Base-by-base conservation (phyloP, 2,113 vertebrate species). In the Rhombomys opimus region DNA sequence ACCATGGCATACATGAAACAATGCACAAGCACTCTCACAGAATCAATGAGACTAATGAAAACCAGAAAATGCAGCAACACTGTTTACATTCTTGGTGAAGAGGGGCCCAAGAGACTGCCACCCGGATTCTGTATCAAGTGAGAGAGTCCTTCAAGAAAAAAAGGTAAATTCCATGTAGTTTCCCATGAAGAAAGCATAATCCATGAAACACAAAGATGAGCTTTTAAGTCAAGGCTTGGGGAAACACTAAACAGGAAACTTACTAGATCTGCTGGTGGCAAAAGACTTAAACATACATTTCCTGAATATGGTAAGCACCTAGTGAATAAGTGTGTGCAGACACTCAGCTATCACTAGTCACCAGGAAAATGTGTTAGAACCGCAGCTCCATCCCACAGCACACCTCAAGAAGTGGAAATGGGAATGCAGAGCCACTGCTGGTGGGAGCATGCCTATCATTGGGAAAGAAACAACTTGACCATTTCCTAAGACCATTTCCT, bases 261-360 rank as follows among this genome's bases (percentile, higher is more conserved):
- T 65, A 94, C 35, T 35, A 90, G 94, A 32, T 84, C 41, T 84
- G 61, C 73, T 92, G 35, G 73, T 90, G 52, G 18, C 59, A 89
- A 46, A 70, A 46, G 68, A 81, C 41, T n/a, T 61, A n/a, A 68
- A 67, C 75, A 92, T 54, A n/a, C 32, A 4, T 35, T 59, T 89
- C 50, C 46, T 70, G 78, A 52, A 81, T 61, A 85, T 50, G 68
- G 46, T 41, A 85, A 76, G 77, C 2, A 10, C 30, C 23, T 25
- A 82, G 23, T n/a, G 76, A 18, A 15, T 67, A 50, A 82, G 11
- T 63, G 76, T n/a, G 6, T 32, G 65, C 67, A 89, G 50, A 52
- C 46, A 72, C 35, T 63, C 84, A 70, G 0, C 10, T 63, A 17
- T 86, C 20, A 15, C 82, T 50, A 65, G 52, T 89, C 72, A 50